Evolutionary conservation across 2,888 invertebrate species (phyloP).

Genomic region (Diarsia mendica): DNA sequence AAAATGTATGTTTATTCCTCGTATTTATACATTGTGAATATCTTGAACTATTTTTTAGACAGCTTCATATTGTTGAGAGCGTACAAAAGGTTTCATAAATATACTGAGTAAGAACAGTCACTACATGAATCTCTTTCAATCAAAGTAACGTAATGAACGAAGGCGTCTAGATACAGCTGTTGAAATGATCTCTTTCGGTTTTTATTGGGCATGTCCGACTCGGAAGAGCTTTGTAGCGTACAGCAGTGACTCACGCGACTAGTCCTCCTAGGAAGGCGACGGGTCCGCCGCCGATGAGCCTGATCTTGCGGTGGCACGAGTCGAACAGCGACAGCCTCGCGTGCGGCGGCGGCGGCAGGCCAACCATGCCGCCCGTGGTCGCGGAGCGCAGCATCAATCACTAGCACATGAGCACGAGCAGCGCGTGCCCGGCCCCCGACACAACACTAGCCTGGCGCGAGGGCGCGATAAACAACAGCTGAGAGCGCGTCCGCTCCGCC

Average conservation of each 20-base stretch:
- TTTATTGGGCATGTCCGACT: neutral
- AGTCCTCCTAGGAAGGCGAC: slow-evolving; percentile 92
- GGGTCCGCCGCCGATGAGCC: slow-evolving; percentile 92
- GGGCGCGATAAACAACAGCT: slow-evolving; percentile 71
- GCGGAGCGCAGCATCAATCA: slow-evolving; percentile 83
- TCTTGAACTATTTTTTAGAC: no score
- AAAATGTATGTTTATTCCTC: no score
- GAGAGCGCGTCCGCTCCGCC: slow-evolving; percentile 89
- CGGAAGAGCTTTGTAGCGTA: slow-evolving; percentile 1
- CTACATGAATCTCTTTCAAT: neutral
- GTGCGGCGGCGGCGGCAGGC: slow-evolving; percentile 85
- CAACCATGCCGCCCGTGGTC: slow-evolving; percentile 85
- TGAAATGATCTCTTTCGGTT: neutral
- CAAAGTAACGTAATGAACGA: neutral
- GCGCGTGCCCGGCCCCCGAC: slow-evolving; percentile 70
- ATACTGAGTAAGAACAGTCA: no score
- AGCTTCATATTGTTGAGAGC: no score
- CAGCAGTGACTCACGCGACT: slow-evolving; percentile 91
- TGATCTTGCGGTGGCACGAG: slow-evolving; percentile 93
- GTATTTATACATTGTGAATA: no score
- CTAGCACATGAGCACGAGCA: slow-evolving; percentile 77
- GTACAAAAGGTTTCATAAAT: no score
- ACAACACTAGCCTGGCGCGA: slow-evolving; percentile 75
- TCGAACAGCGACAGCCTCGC: slow-evolving; percentile 92
- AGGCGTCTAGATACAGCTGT: neutral